phyloP scores from a whole-genome alignment of 2,888 invertebrate species.

The Petrophora chlorosata region DNA sequence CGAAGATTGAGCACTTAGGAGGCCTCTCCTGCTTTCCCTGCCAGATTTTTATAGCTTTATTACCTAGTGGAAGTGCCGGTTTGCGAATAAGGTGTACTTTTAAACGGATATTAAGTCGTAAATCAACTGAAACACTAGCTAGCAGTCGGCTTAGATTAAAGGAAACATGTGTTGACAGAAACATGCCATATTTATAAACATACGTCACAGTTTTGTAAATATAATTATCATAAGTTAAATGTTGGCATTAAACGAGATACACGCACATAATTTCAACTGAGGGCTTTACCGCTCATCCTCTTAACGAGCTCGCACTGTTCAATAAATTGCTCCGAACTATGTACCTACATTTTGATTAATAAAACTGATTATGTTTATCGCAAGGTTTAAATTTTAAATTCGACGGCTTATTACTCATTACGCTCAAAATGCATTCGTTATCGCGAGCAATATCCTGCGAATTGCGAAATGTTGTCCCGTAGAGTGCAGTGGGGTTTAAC shows the following conservation, averaged over 20 bases:
- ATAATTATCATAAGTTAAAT: constrained; percentile 44
- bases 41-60: constrained; percentile 40
- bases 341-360: constrained; percentile 65
- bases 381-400: constrained; percentile 60
- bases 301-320: constrained; percentile 68
- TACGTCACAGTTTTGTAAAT: constrained; percentile 19
- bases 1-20: constrained; percentile 50
- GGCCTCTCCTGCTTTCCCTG: constrained; percentile 38
- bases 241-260: constrained; percentile 57
- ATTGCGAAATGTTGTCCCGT: constrained; percentile 39
- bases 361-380: constrained; percentile 68
- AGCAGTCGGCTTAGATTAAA: constrained; percentile 16
- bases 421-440: constrained; percentile 53
- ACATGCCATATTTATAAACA: constrained; percentile 14
- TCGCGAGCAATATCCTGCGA: constrained; percentile 38
- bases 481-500: constrained; percentile 25
- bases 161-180: constrained; percentile 8
- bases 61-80: constrained; percentile 32
- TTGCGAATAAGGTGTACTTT: constrained; percentile 27
- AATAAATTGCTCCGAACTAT: constrained; percentile 70
- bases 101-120: constrained; percentile 30
- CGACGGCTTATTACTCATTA: constrained; percentile 54
- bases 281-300: constrained; percentile 69
- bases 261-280: constrained; percentile 63
- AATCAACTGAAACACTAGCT: constrained; percentile 22